Evolutionary conservation across 2,113 vertebrate genomes (phyloP), one percentile per base, ranked within the genome.

Genomic region (Silurus meridionalis): DNA sequence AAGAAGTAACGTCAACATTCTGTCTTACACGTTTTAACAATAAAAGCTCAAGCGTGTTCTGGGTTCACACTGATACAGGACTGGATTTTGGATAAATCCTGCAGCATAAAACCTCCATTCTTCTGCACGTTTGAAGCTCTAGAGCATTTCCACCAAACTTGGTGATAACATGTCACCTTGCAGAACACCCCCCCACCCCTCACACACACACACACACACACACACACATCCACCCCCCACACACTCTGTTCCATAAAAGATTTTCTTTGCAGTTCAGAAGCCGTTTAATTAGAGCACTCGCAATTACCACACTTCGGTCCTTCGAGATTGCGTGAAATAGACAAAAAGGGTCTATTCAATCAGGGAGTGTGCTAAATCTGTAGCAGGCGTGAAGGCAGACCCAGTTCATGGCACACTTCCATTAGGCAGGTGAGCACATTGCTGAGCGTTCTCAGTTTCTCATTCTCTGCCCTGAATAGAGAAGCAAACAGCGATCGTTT

Each of bases 221-320:
- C 63, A 66, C 21, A 37, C 37, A 83, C 92, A n/a, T 90, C 85
- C 90, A 88, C 92, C 21, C 17, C 71, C 63, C 21, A 71, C 52
- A 46, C 77, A 79, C 53, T 61, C 57, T n/a, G 71, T 61, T 86
- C 86, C 86, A 90, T 86, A 93, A 94, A 92, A 89, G 87, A 91
- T 90, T 91, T 93, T 91, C 91, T 81, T 91, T 90, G 90, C 77
- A 87, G 92, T 93, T 93, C 92, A 80, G 88, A 90, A 91, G 89
- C 89, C 72, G 78, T 92, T 94, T 95, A 95, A 94, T 95, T 94
- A 93, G 90, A 92, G 84, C 48, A 25, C 90, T 92, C 90, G 91
- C 92, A 92, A 95, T 95, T 95, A 94, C 92, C 89, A 84, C 88
- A 67, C 87, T 77, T 69, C 14, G 25, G 90, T 91, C 92, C 92